Evolutionary conservation across 2,888 invertebrate genomes (phyloP), one percentile per base, ranked within the genome.

Genomic region (Allolobophora icterica): DNA sequence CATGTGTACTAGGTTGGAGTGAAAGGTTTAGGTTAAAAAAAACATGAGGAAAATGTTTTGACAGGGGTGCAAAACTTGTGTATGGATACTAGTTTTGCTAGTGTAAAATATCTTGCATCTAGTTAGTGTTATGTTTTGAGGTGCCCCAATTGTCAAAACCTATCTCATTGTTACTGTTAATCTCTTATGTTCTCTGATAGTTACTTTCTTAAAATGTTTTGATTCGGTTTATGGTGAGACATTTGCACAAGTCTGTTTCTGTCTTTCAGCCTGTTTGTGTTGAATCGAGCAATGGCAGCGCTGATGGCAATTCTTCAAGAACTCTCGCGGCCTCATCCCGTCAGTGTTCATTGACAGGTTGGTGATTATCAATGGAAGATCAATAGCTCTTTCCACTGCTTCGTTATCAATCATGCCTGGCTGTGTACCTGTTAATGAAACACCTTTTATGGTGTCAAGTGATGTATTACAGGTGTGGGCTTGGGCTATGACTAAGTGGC

Each of bases 381-480:
- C 87, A 87, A 87, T 87, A 87, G 87, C 87, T 87, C 87, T 87
- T n/a, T 87, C 87, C 38, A 34, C 38, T 87, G 19, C 34, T 35
- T 87, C 3, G 87, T 35, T 87, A 34, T 87, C 87, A 87, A 87
- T 87, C 87, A 34, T 13, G 38, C 38, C 24, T 87, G 6, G 13
- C 87, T 87, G 87, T 35, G 87, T 87, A 38, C 35, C 87, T 87
- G 15, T 87, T 87, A 87, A 87, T 87, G 34, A 87, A 38, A 35
- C 87, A 38, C 87, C 87, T 87, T 38, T 87, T 87, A 87, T 87
- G 87, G 30, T 17, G 87, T 33, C 87, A 87, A 87, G 38, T 87
- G 87, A 87, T 87, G 33, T 38, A 87, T 34, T 87, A 87, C 87
- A 87, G 87, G 87, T 87, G 87, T 87, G 87, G 38, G 24, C 35